Evolutionary conservation across 2,888 invertebrate species (phyloP).

Genomic region (Drosophila villosipedis): DNA sequence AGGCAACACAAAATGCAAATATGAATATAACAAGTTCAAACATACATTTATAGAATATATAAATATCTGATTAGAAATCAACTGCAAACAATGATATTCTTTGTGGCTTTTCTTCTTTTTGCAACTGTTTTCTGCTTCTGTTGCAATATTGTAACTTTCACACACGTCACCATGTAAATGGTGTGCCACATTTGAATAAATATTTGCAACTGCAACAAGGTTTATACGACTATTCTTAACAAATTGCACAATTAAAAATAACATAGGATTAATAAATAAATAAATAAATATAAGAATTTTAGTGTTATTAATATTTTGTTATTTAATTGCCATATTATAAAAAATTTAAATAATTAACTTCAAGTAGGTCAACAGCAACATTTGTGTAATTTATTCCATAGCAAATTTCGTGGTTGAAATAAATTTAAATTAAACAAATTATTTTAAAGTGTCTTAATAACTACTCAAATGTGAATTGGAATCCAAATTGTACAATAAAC

Average conservation of each 20-base stretch:
- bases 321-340: neutral
- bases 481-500: neutral
- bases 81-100: neutral
- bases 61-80: constrained; percentile 1
- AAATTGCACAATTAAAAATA: no score
- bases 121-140: no score
- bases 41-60: neutral
- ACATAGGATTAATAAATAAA: no score
- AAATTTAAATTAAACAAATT: neutral
- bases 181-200: neutral
- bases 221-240: neutral
- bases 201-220: neutral
- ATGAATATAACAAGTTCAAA: neutral
- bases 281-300: no score
- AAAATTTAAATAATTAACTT: neutral
- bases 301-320: neutral
- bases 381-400: neutral
- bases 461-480: no score
- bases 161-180: neutral
- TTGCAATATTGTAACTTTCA: neutral
- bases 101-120: neutral
- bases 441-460: neutral
- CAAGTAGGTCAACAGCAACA: neutral
- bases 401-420: neutral
- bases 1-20: constrained; percentile 17